These are phyloP conservation scores for Chydorus sphaericus DNA, from an alignment of 2,888 invertebrate genomes.

Conservation along the genomic window DNA sequence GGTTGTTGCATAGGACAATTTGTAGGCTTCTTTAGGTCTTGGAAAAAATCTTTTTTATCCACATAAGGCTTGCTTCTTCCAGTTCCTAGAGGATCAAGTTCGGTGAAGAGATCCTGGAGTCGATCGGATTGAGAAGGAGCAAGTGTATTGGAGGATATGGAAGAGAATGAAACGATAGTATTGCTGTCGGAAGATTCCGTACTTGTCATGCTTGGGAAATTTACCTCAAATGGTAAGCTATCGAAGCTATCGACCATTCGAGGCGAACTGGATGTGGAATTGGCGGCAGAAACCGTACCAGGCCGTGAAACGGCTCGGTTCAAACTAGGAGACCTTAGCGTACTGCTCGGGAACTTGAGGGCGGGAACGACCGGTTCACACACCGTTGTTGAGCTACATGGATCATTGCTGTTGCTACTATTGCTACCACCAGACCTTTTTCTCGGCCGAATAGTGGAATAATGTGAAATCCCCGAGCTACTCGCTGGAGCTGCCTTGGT, in stretches of 20 bases:
- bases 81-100: constrained; percentile 82
- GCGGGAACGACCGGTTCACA: background rate
- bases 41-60: constrained; percentile 91
- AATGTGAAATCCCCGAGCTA: background rate
- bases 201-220: background rate
- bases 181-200: background rate
- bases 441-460: constrained; percentile 7
- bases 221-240: constrained; percentile 6
- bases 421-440: constrained; percentile 2
- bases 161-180: too few species aligned
- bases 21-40: constrained; percentile 85
- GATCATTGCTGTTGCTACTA: background rate
- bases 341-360: background rate
- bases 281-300: background rate
- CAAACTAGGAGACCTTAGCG: background rate
- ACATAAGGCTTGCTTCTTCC: constrained; percentile 73
- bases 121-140: background rate
- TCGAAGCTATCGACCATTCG: constrained; percentile 3
- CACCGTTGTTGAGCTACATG: too few species aligned
- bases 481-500: background rate
- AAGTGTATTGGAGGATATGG: too few species aligned
- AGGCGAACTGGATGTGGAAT: background rate
- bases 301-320: background rate
- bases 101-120: constrained; percentile 74
- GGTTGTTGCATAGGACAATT: constrained; percentile 47